Evolutionary conservation across 1,140 invertebrate genomes (phyloP).

Genomic region (Eriosoma lanigerum): DNA sequence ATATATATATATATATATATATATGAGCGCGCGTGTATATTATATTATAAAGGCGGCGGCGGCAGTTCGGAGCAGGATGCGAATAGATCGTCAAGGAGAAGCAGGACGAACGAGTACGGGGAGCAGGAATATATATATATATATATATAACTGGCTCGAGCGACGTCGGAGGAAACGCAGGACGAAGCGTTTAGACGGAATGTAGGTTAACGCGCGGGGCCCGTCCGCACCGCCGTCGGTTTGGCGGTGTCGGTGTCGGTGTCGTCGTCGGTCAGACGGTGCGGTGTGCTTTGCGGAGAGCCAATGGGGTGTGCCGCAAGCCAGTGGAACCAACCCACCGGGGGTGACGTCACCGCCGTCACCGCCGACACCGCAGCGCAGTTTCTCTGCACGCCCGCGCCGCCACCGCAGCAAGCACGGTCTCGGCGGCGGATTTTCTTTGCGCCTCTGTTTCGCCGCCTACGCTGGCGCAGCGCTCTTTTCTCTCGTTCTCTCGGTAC

Average conservation of each 20-base stretch:
- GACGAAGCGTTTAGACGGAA: slow-evolving; percentile 28
- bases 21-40: neutral
- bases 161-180: neutral
- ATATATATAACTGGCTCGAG: neutral
- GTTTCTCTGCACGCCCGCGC: neutral
- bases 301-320: slow-evolving; percentile 56
- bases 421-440: slow-evolving; percentile 46
- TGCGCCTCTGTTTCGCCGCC: slow-evolving; percentile 45
- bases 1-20: neutral
- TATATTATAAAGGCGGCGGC: neutral
- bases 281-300: slow-evolving; percentile 55
- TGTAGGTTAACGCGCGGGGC: slow-evolving; percentile 45
- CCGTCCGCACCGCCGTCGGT: slow-evolving; percentile 39
- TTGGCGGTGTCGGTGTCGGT: slow-evolving; percentile 49
- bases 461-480: neutral
- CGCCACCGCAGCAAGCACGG: slow-evolving; percentile 1
- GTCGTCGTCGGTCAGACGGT: slow-evolving; percentile 53
- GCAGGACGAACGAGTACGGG: neutral
- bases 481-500: neutral
- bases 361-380: slow-evolving; percentile 30
- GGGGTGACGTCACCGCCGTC: slow-evolving; percentile 44
- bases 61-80: neutral
- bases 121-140: neutral
- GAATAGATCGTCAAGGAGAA: neutral
- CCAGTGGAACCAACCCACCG: slow-evolving; percentile 49